These are phyloP conservation scores for Campylomormyrus tamandua DNA, from an alignment of 2,113 vertebrate genomes.

Conservation along the genomic window DNA sequence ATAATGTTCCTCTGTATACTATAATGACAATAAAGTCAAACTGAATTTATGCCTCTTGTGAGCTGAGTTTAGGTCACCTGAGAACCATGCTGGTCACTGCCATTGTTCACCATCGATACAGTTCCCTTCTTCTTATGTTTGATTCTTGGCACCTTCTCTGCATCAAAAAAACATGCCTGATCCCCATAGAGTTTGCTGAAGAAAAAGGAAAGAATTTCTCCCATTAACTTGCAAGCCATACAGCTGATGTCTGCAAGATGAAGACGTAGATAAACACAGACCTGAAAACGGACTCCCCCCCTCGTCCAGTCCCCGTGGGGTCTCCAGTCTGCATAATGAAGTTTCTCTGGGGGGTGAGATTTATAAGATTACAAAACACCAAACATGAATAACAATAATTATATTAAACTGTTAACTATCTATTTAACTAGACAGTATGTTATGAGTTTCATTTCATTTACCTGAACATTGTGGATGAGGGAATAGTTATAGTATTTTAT, in stretches of 20 bases:
- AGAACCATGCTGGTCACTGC: constrained; percentile 84
- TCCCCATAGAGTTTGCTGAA: constrained; percentile 90
- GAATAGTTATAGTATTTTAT: constrained; percentile 97
- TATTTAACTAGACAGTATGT: neutral
- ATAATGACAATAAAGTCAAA: neutral
- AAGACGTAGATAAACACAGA: constrained; percentile 47
- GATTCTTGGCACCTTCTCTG: constrained; percentile 85
- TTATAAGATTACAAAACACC: neutral
- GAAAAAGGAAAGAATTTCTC: neutral
- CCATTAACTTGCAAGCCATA: neutral
- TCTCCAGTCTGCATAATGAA: constrained; percentile 94
- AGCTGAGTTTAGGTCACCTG: constrained; percentile 63
- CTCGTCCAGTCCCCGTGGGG: constrained; percentile 85
- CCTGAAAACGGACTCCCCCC: constrained; percentile 90
- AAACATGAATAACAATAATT: neutral
- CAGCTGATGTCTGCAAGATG: neutral
- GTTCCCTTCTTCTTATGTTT: constrained; percentile 93
- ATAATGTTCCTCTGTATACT: neutral
- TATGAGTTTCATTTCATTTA: constrained; percentile 42
- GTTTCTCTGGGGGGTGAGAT: constrained; percentile 67
- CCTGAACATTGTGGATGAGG: constrained; percentile 93
- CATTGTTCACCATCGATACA: constrained; percentile 97
- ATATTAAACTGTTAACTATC: neutral
- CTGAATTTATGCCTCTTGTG: neutral
- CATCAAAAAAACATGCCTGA: constrained; percentile 89